phyloP scores from a whole-genome alignment of 2,113 vertebrate genomes.

The Prionailurus viverrinus region DNA sequence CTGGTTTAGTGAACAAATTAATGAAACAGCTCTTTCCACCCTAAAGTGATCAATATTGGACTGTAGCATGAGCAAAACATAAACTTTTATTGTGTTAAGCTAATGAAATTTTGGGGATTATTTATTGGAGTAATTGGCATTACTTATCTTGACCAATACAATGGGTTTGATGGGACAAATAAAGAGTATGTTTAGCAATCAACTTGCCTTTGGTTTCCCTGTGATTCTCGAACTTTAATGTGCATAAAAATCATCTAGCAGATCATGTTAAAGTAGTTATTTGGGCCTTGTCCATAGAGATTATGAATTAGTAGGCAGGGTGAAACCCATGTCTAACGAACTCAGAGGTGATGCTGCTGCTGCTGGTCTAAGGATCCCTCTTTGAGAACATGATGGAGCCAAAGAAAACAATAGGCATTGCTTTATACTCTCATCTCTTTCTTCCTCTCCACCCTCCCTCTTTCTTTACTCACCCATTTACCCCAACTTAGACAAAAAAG shows the following conservation, averaged over 20 bases:
- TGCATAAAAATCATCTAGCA: background rate
- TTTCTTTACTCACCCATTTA: background rate
- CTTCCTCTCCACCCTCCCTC: background rate
- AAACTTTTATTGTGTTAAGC: background rate
- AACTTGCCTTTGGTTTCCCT: background rate
- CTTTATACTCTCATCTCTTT: background rate
- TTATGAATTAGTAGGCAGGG: background rate
- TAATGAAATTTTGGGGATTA: background rate
- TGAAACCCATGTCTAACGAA: background rate
- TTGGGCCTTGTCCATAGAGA: background rate
- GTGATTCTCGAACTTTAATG: constrained; percentile 36
- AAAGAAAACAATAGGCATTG: background rate
- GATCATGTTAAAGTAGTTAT: background rate
- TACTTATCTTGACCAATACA: background rate
- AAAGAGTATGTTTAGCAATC: background rate
- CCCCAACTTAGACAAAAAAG: background rate
- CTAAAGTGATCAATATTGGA: background rate
- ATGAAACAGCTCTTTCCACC: background rate
- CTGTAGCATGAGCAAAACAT: background rate
- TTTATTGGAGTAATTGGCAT: background rate
- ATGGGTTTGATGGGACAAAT: background rate
- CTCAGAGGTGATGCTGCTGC: background rate
- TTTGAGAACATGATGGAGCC: background rate
- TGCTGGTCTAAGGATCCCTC: background rate
- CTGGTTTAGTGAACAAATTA: constrained; percentile 28